Percentiles rank a stretch among this genome's conserved stretches.
These are phyloP conservation scores for Austrofundulus limnaeus DNA, from an alignment of 2,113 vertebrate species.

Conservation along the genomic window DNA sequence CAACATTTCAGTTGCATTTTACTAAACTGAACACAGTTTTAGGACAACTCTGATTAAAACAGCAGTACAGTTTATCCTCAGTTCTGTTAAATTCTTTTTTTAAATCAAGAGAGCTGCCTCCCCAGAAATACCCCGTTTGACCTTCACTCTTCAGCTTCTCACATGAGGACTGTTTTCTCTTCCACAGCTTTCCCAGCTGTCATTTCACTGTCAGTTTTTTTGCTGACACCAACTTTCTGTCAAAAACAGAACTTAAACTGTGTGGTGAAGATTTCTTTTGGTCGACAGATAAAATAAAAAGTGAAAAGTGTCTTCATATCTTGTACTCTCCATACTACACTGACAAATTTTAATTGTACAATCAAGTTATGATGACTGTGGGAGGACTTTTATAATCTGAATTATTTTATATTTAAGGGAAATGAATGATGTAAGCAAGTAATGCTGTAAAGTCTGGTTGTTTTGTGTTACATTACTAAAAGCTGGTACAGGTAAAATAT, in stretches of 20 bases:
- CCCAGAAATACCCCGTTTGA: constrained; percentile 39
- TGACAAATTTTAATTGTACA: too few species aligned
- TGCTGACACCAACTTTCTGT: constrained; percentile 49
- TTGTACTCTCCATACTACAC: too few species aligned
- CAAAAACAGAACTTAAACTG: constrained; percentile 22
- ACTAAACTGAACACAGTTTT: not conserved
- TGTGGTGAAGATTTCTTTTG: not conserved
- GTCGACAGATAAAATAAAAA: constrained; percentile 16
- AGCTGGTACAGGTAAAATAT: too few species aligned
- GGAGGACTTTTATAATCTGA: too few species aligned
- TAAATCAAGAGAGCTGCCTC: not conserved
- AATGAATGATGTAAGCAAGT: too few species aligned
- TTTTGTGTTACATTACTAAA: too few species aligned
- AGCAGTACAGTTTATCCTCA: not conserved
- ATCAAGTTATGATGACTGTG: too few species aligned
- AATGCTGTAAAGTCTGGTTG: too few species aligned
- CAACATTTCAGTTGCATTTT: not conserved
- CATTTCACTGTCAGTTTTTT: constrained; percentile 47
- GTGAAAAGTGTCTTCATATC: constrained; percentile 1
- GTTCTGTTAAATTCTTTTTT: constrained; percentile 1
- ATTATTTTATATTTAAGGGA: too few species aligned
- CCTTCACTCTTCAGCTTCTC: constrained; percentile 19
- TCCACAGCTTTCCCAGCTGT: constrained; percentile 40
- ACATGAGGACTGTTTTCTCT: constrained; percentile 26
- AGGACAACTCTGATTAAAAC: not conserved